Base-by-base conservation (phyloP, 2,888 invertebrate species). In the Seira musarum region DNA sequence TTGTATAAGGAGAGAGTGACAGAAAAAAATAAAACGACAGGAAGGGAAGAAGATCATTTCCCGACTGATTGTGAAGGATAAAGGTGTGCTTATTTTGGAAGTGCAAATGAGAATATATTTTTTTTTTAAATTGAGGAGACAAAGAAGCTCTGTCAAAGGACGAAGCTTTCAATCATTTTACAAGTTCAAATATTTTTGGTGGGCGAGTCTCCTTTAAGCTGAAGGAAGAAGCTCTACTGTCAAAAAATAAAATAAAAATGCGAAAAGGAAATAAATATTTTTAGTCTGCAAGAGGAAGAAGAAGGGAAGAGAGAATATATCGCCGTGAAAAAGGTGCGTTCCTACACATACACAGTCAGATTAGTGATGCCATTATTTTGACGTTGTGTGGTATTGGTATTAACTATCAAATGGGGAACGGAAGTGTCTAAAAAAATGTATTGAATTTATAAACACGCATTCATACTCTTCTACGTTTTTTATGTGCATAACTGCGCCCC, bases 141-240 rank as follows among this genome's bases (percentile, higher is more conserved):
- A 17, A 53, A 53, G 17, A n/a, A 13, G 15, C 2, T 53, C 53
- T 53, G 53, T 53, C 53, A 53, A 53, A 53, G 13, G 15, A 53
- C n/a, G 17, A 13, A 8, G 15, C 17, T 53, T 53, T 13, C 2
- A 17, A 53, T 13, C 13, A n/a, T n/a, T 53, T 53, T 17, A 57
- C 73, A 73, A 73, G 66, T 73, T 73, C 65, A 73, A 66, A 66
- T 35, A 25, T 17, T 53, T 13, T 53, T n/a, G 53, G 73, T 73
- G 72, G 72, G 72, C 72, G 72, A 72, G 64, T 72, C 72, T 64
- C 40, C 63, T n/a, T 21, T 30, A 30, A 30, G 30, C 8, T 30
- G 8, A 53, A 53, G 53, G 15, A n/a, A 53, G 53, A 53, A n/a
- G 53, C 13, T 53, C 30, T n/a, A n/a, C 40, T 53, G 53, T 53